phyloP scores from a whole-genome alignment of 2,797 vertebrate genomes.

The Macropodus opercularis region DNA sequence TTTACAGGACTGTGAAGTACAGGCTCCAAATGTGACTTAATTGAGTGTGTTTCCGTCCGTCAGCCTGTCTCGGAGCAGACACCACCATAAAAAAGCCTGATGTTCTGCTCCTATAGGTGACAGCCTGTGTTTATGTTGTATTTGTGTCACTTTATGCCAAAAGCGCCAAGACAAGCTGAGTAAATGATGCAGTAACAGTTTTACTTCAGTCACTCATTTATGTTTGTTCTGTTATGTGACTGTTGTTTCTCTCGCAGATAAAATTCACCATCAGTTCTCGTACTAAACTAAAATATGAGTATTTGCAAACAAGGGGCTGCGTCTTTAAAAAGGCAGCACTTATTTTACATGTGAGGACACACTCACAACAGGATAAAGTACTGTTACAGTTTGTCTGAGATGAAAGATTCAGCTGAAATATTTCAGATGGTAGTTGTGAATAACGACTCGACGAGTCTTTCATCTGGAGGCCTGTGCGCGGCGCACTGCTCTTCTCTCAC shows the following conservation, averaged over 20 bases:
- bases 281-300: too few relatives aligned
- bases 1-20: conserved; percentile 3
- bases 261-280: neutral
- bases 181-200: neutral
- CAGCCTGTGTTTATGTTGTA: neutral
- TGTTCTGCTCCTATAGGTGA: conserved; percentile 1
- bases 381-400: neutral
- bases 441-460: too few relatives aligned
- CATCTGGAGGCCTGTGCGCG: neutral
- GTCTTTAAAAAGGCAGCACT: too few relatives aligned
- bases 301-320: too few relatives aligned
- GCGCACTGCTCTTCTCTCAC: conserved; percentile 63
- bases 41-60: neutral
- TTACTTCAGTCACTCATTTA: neutral
- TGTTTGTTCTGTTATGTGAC: neutral
- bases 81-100: neutral
- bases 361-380: neutral
- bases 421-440: neutral
- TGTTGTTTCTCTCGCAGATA: neutral
- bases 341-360: too few relatives aligned
- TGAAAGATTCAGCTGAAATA: neutral
- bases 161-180: neutral
- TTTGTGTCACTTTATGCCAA: conserved; percentile 9
- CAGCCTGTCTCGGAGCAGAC: neutral
- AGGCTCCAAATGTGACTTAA: neutral